Evolutionary conservation across 2,888 invertebrate species (phyloP).

Genomic region (Ceriagrion tenellum): DNA sequence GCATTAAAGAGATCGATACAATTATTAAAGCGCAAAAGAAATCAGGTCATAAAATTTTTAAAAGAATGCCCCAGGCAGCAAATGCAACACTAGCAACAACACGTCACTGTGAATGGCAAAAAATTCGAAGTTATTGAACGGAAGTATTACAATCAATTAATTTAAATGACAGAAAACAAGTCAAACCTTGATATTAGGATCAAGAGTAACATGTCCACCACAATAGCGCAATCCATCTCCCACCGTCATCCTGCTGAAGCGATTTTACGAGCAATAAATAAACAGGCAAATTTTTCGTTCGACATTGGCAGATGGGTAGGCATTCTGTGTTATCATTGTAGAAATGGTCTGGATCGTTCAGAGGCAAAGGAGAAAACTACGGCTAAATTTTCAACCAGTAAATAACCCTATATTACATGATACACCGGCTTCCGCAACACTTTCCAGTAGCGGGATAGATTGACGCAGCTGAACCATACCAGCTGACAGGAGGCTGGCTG

Average conservation of each 20-base stretch:
- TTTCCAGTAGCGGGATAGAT: too few relatives aligned
- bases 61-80: too few relatives aligned
- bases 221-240: slow-evolving; percentile 21
- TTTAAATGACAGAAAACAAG: background rate
- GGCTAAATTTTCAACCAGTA: too few relatives aligned
- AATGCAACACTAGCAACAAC: too few relatives aligned
- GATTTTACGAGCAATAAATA: slow-evolving; percentile 25
- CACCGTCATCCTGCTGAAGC: slow-evolving; percentile 42
- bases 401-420: too few relatives aligned
- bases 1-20: background rate
- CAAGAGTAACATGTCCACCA: slow-evolving; percentile 37
- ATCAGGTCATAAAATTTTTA: background rate
- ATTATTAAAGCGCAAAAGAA: background rate
- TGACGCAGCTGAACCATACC: too few relatives aligned
- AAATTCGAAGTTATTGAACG: background rate
- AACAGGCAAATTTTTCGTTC: background rate
- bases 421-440: too few relatives aligned
- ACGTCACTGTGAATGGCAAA: background rate
- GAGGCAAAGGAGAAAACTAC: too few relatives aligned
- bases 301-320: background rate
- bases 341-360: too few relatives aligned
- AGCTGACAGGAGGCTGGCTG: too few relatives aligned
- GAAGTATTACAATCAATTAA: background rate
- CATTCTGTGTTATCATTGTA: background rate
- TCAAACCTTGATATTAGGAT: background rate